phyloP scores from a whole-genome alignment of 2,888 invertebrate species.

The Rotaria socialis region DNA sequence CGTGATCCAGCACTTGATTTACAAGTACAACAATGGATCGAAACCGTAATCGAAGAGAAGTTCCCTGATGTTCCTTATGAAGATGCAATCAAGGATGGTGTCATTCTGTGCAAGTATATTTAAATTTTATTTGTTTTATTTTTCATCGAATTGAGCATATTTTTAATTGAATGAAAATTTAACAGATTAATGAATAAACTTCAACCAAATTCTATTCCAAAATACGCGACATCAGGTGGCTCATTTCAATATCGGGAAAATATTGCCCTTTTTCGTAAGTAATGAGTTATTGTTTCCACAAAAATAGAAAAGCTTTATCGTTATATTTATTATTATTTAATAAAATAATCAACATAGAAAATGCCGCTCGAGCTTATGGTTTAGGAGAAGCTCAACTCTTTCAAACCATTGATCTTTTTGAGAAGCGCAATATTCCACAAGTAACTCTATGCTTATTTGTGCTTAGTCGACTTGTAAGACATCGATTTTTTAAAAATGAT shows the following conservation, averaged over 20 bases:
- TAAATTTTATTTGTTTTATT: background rate
- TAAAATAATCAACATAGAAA: background rate
- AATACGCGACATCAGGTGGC: constrained; percentile 91
- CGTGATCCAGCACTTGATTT: constrained; percentile 57
- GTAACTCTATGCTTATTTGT: constrained; percentile 88
- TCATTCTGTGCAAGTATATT: constrained; percentile 74
- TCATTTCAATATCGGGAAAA: constrained; percentile 96
- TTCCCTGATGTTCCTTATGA: constrained; percentile 75
- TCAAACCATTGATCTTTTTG: constrained; percentile 97
- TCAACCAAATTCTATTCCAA: constrained; percentile 85
- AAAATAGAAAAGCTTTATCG: too few relatives aligned
- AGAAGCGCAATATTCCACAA: constrained; percentile 91
- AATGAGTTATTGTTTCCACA: background rate
- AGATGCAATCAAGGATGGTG: constrained; percentile 81
- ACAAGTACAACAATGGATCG: constrained; percentile 86
- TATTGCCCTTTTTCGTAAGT: constrained; percentile 70
- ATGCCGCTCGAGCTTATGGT: constrained; percentile 86
- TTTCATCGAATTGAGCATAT: too few relatives aligned
- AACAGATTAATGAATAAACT: constrained; percentile 79
- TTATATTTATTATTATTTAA: too few relatives aligned
- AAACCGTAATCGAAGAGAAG: constrained; percentile 77
- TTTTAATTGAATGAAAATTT: background rate
- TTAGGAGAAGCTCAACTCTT: constrained; percentile 96
- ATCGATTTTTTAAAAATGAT: background rate
- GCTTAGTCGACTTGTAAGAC: constrained; percentile 77